phyloP scores from a whole-genome alignment of 2,888 invertebrate species.

The Sepiola atlantica region DNA sequence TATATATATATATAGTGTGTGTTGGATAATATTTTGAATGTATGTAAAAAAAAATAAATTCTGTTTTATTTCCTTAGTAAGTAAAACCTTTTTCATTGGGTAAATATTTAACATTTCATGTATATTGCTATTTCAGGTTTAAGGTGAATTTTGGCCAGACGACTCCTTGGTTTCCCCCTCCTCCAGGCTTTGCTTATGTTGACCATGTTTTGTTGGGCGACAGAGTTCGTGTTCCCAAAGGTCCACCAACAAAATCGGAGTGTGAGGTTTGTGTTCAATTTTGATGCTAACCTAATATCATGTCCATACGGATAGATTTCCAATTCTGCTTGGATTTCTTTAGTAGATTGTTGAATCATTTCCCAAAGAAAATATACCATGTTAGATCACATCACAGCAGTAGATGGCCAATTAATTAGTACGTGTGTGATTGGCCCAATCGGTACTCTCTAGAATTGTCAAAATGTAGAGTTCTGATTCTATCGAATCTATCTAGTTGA shows the following conservation, averaged over 20 bases:
- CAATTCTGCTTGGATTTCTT: not conserved
- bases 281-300: not conserved
- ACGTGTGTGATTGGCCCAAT: too few species aligned
- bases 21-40: too few species aligned
- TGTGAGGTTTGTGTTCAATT: slow-evolving; percentile 58
- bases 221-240: slow-evolving; percentile 80
- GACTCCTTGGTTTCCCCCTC: slow-evolving; percentile 63
- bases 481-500: too few species aligned
- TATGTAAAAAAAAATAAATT: too few species aligned
- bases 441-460: too few species aligned
- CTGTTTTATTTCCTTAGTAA: not conserved
- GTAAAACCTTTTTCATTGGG: not conserved
- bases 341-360: not conserved
- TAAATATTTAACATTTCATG: not conserved
- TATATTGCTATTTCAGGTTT: slow-evolving; percentile 79
- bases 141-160: slow-evolving; percentile 86
- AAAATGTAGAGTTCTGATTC: too few species aligned
- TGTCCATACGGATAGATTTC: not conserved
- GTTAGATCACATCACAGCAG: not conserved
- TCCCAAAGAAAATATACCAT: not conserved
- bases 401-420: not conserved
- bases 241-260: slow-evolving; percentile 78
- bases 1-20: too few species aligned
- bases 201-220: slow-evolving; percentile 65
- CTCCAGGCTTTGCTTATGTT: slow-evolving; percentile 71